phyloP scores from a whole-genome alignment of 1,140 invertebrate species.

The Telenomus remus region DNA sequence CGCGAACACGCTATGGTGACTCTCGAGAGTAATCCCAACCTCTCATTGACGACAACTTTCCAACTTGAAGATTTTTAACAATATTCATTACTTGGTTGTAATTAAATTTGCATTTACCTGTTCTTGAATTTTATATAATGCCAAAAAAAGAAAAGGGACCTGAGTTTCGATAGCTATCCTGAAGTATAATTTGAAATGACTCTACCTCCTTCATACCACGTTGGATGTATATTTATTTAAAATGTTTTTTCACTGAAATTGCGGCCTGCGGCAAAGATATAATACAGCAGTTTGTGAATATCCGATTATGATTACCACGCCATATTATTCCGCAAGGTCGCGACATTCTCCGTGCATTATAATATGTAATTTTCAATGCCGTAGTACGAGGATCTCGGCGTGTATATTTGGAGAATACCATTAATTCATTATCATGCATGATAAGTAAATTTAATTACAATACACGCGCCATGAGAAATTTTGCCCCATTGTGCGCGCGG shows the following conservation, averaged over 20 bases:
- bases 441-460: slow-evolving; percentile 48
- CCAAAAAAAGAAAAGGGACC: background rate
- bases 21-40: slow-evolving; percentile 46
- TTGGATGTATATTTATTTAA: slow-evolving; percentile 35
- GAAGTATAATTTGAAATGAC: background rate
- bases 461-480: slow-evolving; percentile 40
- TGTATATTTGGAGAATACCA: slow-evolving; percentile 37
- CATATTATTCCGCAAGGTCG: slow-evolving; percentile 49
- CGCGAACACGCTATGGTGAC: slow-evolving; percentile 38
- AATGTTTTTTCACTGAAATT: slow-evolving; percentile 22
- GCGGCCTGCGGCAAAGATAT: slow-evolving; percentile 13
- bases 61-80: background rate
- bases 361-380: slow-evolving; percentile 51
- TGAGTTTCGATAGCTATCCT: background rate
- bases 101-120: too few species aligned
- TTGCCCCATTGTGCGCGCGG: background rate
- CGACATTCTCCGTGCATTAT: slow-evolving; percentile 41
- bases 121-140: background rate
- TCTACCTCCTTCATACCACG: background rate
- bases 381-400: slow-evolving; percentile 24
- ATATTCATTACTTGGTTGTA: too few species aligned
- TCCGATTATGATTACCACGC: slow-evolving; percentile 35
- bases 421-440: slow-evolving; percentile 55
- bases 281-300: slow-evolving; percentile 25
- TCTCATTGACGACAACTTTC: slow-evolving; percentile 31